Conservation (phyloP, 2,797 vertebrate genomes). For the Lithobates pipiens region DNA sequence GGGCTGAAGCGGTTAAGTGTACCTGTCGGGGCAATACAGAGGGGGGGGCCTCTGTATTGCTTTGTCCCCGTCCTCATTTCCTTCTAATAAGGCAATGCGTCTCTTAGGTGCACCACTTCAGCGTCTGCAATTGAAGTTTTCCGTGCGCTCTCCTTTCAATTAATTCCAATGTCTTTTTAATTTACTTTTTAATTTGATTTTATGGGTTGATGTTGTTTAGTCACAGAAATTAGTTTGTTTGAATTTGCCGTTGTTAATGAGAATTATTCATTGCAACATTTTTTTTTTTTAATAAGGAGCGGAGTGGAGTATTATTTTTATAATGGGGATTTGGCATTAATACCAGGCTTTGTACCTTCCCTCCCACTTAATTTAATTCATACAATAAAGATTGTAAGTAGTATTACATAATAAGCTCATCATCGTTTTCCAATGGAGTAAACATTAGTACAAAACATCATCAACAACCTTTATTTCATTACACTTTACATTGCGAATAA, state of each 20-base stretch:
- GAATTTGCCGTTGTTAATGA: conserved; percentile 35
- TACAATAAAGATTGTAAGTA: background rate
- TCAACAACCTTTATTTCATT: conserved; percentile 25
- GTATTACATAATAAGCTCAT: conserved; percentile 3
- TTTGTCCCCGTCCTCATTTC: conserved; percentile 1
- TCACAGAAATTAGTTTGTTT: conserved; percentile 49
- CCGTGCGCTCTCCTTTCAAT: conserved; percentile 42
- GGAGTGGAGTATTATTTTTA: conserved; percentile 23
- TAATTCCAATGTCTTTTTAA: conserved; percentile 60
- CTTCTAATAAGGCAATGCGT: background rate
- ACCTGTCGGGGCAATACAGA: no score
- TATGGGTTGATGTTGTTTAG: conserved; percentile 53
- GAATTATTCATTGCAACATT: conserved; percentile 43
- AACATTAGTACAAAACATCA: conserved; percentile 25
- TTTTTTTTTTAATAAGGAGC: conserved; percentile 30
- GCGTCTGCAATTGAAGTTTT: conserved; percentile 19
- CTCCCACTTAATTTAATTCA: background rate
- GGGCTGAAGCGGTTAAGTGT: no score
- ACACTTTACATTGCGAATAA: no score
- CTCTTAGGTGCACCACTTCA: conserved; percentile 8
- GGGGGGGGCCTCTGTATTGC: background rate
- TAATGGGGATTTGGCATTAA: background rate
- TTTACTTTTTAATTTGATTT: conserved; percentile 58
- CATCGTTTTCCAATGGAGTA: conserved; percentile 13
- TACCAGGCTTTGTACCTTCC: background rate